Base-by-base conservation (phyloP, 2,113 vertebrate genomes). In the Struthio camelus region DNA sequence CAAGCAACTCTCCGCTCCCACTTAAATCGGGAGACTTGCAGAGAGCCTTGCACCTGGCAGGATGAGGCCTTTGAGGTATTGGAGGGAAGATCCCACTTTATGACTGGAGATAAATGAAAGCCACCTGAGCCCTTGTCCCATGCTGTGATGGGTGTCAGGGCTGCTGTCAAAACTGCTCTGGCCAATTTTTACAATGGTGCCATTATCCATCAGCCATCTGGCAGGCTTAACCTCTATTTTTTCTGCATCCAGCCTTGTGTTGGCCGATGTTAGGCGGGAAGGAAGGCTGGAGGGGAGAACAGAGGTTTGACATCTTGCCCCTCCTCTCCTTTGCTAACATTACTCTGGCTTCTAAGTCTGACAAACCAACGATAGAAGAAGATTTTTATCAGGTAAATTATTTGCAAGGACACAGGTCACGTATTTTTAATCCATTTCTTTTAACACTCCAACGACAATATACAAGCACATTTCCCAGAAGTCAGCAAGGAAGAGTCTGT, bases 241-340 rank as follows among this genome's bases (percentile, higher is more conserved):
- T 92, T 85, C 87, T 90, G 54, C 79, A 91, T 69, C 44, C 64
- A 89, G 53, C 32, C 86, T 79, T 54, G 66, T 73, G 76, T 58
- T 96, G 96, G 97, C 97, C 97, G 85, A 94, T 83, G 83, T 94
- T 92, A 96, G 53, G 70, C 95, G 77, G 87, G 94, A 93, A 89
- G 79, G 42, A 80, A 92, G 67, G 86, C 72, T 85, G 85, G 66
- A 10, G 9, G 56, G 24, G 15, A 94, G 54, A 83, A 10, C 0
- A 1, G 22, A 80, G 46, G 80, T 94, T 81, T 88, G 94, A 96
- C 88, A 90, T 93, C 84, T 92, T 17, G 2, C 96, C 81, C 93
- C 48, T 94, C 95, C 58, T 97, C 75, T 69, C 80, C 64, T 94
- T 90, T 96, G 66, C 81, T 96, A 95, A 91, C 94, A 97, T 97